phyloP scores from a whole-genome alignment of 2,888 invertebrate genomes.

The Rapana venosa region DNA sequence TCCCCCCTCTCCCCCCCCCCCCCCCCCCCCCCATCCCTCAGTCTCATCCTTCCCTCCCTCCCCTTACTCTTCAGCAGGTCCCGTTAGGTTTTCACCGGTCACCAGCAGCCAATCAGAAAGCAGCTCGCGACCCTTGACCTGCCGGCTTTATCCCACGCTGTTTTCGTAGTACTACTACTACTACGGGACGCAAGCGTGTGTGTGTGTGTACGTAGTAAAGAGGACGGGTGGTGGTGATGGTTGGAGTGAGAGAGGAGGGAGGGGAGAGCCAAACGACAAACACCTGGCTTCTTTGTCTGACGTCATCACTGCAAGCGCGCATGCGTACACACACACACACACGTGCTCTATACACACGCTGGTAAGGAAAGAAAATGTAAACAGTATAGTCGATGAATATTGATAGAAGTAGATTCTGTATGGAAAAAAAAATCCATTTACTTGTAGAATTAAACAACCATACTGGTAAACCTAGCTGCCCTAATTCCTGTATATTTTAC shows the following conservation, averaged over 20 bases:
- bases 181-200: not conserved
- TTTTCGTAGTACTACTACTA: not conserved
- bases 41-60: not conserved
- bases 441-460: too few species aligned
- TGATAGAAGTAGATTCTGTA: not conserved
- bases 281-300: conserved; percentile 21
- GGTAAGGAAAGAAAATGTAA: not conserved
- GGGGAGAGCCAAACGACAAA: not conserved
- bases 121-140: conserved; percentile 23
- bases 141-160: conserved; percentile 21
- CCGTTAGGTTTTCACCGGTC: conserved; percentile 24
- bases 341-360: not conserved
- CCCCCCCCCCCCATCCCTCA: not conserved
- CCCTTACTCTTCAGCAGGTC: not conserved
- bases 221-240: not conserved
- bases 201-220: not conserved
- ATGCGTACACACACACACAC: not conserved
- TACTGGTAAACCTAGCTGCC: too few species aligned
- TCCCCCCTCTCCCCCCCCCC: not conserved
- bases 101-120: conserved; percentile 15
- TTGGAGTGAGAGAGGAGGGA: not conserved
- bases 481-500: too few species aligned
- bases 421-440: too few species aligned
- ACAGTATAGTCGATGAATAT: not conserved
- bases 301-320: not conserved